Evolutionary conservation across 1,140 invertebrate genomes (phyloP), one percentile per base, ranked within the genome.

Genomic region (Hypothenemus hampei): DNA sequence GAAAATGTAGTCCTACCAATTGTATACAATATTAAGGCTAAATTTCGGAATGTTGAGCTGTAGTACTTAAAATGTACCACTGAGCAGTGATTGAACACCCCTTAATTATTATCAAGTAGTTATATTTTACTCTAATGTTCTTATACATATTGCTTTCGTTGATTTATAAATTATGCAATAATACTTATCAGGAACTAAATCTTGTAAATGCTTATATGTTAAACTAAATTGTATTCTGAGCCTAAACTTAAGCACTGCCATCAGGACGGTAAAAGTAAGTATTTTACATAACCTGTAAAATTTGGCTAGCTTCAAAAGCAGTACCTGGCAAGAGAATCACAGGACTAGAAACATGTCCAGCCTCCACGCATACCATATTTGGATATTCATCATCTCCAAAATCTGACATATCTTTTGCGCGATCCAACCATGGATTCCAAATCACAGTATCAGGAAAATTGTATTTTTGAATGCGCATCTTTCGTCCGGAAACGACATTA

Each of bases 371-470:
- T 53, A 96, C 80, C 91, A 96, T 95, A 68, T 91, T 92, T 7
- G 87, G 87, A 75, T 91, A 95, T 72, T 96, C 93, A 63, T 95
- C 91, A 73, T 96, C 91, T 15, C 91, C 93, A 73, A 97, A 93
- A 74, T 97, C 93, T 0, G 82, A 78, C 73, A 95, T 93, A 68
- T 91, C 89, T 61, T 91, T 87, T 16, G 91, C 91, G 65, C 90
- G 87, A 58, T 95, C 90, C 39, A 86, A 77, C 93, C 93, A 97
- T 3, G 94, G 94, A 79, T 97, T 97, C 94, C 93, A 97, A 40
- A 97, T 81, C 57, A 97, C 93, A 46, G 90, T 94, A 68, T 94
- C 91, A 1, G 91, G 90, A 70, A 95, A 91, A 76, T 95, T 95
- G 69, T 91, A 91, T 71, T 94, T 95, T 68, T 91, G 87, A 65